Evolutionary conservation across 1,140 invertebrate genomes (phyloP), one percentile per base, ranked within the genome.

Genomic region (Myzus persicae): DNA sequence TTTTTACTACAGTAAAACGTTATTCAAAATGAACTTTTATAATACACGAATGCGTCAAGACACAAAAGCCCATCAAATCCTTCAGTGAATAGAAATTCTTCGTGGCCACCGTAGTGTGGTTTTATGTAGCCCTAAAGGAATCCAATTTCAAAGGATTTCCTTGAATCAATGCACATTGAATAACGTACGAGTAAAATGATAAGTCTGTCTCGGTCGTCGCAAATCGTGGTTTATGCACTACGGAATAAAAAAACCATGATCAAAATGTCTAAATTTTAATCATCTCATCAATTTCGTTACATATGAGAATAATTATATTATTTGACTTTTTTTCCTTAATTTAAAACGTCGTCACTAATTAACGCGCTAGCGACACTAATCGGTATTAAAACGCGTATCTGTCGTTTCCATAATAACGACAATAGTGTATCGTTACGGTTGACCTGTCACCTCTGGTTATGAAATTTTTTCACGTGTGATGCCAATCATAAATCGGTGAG

Each of bases 1-100:
- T 46, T 44, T 46, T 46, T 46, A 87, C 85, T 20, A 44, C 20
- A n/a, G 9, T 48, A 3, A 51, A 46, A 26, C 26, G 20, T 87
- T 87, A 89, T 89, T 51, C 87, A 46, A 87, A 87, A 87, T 46
- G 85, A 87, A 87, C 85, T 87, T 87, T 87, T 87, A 44, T 87
- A 87, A 46, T 87, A 87, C 46, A 36, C 20, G 46, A 36, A 46
- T 46, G n/a, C 87, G 44, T 14, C 46, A 26, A 46, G 26, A 36
- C 48, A 59, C 51, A 59, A 90, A 90, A 90, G 4, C 38, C 38
- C 51, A 42, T 59, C 4, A 59, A 67, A 67, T 42, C 89, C 48
- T 31, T 42, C 48, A 54, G 22, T 59, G 89, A 90, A 67, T 42
- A 67, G 38, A 90, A 59, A 90, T 67, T 90, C 38, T 42, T 42